Base-by-base conservation (phyloP, 1,140 invertebrate species). In the Drosophila kurseongensis region DNA sequence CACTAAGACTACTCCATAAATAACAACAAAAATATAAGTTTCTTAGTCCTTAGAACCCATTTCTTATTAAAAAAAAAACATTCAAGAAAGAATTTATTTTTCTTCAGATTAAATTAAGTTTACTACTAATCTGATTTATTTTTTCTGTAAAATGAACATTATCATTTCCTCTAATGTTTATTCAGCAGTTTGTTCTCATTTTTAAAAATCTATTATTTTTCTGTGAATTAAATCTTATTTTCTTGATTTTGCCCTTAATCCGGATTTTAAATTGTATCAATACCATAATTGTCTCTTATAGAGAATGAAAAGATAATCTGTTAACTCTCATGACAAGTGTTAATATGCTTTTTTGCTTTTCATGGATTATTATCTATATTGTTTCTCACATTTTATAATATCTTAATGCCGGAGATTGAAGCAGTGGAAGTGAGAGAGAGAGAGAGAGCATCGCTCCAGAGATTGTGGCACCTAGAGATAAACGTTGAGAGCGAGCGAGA, bases 311-410 rank as follows among this genome's bases (percentile, higher is more conserved):
- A 23, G 14, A 38, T 14, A 54, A 10, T 54, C 1, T 10, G 10
- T 12, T 12, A 12, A 45, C 16, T 6, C 13, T 3, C 12, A n/a
- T n/a, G 13, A 6, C 41, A 60, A 60, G 55, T 45, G 57, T 14
- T 36, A 16, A n/a, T 9, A 45, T 45, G 13, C 16, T 16, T 1
- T 36, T 16, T 5, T 13, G 10, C 23, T 4, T 5, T 29, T 45
- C 16, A 23, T 60, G 14, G n/a, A 61, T n/a, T 18, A 60, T 29
- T 38, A 60, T 48, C 27, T 42, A 41, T 63, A 63, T 35, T 63
- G 27, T 35, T 35, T 42, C 36, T 23, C 55, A 45, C 29, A 18
- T 44, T 35, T 38, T 12, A 56, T 14, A 32, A 36, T 23, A 16
- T 41, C 10, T 8, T 5, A 40, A 35, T 29, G 9, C 50, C n/a